A percentile compares a stretch with the other conserved stretches of the same genome.
Conservation (phyloP, 2,113 vertebrate genomes). For the Pavo muticus region DNA sequence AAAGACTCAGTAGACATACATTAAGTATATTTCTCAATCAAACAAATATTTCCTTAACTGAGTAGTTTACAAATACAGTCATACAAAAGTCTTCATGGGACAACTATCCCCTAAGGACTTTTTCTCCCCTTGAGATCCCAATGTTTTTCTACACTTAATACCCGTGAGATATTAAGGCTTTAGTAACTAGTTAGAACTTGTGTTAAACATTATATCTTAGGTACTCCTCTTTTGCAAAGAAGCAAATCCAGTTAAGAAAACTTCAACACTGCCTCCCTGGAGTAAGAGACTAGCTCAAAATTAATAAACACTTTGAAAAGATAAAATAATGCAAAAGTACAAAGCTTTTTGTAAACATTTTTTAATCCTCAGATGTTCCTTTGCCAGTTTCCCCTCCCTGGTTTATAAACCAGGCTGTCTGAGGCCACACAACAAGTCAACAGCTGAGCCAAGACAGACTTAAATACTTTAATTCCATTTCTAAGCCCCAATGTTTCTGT, state of each 20-base stretch:
- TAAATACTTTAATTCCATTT: neutral
- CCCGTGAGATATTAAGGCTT: neutral
- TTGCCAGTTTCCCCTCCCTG: neutral
- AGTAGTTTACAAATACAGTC: neutral
- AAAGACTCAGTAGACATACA: neutral
- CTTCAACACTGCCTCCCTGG: neutral
- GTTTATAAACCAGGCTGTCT: neutral
- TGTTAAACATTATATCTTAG: neutral
- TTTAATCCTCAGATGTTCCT: conserved; percentile 22
- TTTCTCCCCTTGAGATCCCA: neutral
- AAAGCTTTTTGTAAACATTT: conserved; percentile 48
- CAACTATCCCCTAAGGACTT: neutral
- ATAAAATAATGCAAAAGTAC: conserved; percentile 38
- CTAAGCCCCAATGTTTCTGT: neutral
- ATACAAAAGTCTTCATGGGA: neutral
- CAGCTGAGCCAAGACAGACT: conserved; percentile 3
- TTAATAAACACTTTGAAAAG: conserved; percentile 44
- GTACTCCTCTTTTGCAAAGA: neutral
- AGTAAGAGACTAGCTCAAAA: neutral
- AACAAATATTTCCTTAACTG: neutral
- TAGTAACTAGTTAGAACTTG: neutral
- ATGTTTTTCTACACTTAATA: neutral
- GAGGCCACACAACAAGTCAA: conserved; percentile 20
- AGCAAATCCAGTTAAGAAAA: neutral
- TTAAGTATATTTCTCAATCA: neutral